Evolutionary conservation across 2,888 invertebrate genomes (phyloP).

Genomic region (Caradrina kadenii): DNA sequence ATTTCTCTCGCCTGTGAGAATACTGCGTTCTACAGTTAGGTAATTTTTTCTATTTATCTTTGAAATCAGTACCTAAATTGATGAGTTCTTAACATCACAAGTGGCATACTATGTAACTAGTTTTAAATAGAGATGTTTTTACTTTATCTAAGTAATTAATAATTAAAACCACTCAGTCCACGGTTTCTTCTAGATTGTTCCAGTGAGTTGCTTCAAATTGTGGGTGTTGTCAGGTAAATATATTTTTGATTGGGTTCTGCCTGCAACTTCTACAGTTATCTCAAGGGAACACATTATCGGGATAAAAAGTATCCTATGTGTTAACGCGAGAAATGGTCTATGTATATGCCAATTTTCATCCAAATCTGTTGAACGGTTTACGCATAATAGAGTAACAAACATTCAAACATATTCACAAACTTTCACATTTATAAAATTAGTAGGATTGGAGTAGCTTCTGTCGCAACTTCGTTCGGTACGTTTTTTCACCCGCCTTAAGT

Average conservation of each 20-base stretch:
- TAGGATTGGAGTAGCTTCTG: no score
- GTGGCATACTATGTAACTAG: conserved; percentile 18
- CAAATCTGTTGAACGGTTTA: no score
- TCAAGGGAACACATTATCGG: no score
- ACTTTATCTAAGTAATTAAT: conserved; percentile 34
- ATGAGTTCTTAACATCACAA: conserved; percentile 13
- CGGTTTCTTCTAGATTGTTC: conserved; percentile 26
- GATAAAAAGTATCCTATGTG: no score
- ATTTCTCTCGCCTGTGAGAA: conserved; percentile 9
- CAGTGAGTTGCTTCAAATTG: not conserved
- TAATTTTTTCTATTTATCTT: conserved; percentile 24
- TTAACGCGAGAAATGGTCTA: no score
- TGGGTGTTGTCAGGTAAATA: conserved; percentile 7
- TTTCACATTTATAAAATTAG: no score
- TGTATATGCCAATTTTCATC: no score
- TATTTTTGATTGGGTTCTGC: conserved; percentile 3
- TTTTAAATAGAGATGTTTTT: conserved; percentile 39
- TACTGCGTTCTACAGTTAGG: not conserved
- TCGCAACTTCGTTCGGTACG: no score
- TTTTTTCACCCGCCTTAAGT: no score
- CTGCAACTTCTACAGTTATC: no score
- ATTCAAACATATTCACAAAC: no score
- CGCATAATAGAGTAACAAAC: no score
- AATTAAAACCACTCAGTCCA: conserved; percentile 21
- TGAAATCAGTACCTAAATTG: conserved; percentile 35